These are phyloP conservation scores for Pangasius krempfi DNA, from an alignment of 2,797 vertebrate genomes.

Conservation along the genomic window DNA sequence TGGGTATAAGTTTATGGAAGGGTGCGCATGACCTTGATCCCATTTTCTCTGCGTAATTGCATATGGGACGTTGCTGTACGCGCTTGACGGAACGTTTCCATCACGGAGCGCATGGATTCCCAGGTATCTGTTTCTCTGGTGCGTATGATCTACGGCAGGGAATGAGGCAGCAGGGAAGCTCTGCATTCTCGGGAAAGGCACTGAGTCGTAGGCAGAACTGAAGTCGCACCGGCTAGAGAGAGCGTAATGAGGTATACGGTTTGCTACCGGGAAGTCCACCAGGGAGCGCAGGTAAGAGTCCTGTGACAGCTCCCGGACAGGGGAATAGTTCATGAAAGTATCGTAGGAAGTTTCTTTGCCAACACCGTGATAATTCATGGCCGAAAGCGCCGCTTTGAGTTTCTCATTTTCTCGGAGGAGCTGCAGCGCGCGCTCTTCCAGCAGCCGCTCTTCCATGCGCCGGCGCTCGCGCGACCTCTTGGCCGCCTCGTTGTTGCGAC, in stretches of 20 bases:
- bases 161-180: neutral
- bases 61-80: neutral
- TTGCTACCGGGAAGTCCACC: neutral
- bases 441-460: slow-evolving; percentile 61
- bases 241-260: neutral
- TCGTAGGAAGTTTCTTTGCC: neutral
- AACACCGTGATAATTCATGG: slow-evolving; percentile 48
- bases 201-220: slow-evolving; percentile 15
- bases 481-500: slow-evolving; percentile 70
- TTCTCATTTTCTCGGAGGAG: slow-evolving; percentile 67
- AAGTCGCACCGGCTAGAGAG: neutral
- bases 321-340: neutral
- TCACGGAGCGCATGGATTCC: neutral
- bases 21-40: neutral
- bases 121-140: slow-evolving; percentile 5
- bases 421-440: slow-evolving; percentile 35
- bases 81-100: neutral
- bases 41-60: slow-evolving; percentile 12
- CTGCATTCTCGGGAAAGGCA: neutral
- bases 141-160: slow-evolving; percentile 4
- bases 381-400: slow-evolving; percentile 62
- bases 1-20: neutral
- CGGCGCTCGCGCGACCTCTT: slow-evolving; percentile 67
- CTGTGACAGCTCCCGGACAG: neutral
- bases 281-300: slow-evolving; percentile 13